Evolutionary conservation across 2,888 invertebrate species (phyloP).

Genomic region (Nudaria mundana): DNA sequence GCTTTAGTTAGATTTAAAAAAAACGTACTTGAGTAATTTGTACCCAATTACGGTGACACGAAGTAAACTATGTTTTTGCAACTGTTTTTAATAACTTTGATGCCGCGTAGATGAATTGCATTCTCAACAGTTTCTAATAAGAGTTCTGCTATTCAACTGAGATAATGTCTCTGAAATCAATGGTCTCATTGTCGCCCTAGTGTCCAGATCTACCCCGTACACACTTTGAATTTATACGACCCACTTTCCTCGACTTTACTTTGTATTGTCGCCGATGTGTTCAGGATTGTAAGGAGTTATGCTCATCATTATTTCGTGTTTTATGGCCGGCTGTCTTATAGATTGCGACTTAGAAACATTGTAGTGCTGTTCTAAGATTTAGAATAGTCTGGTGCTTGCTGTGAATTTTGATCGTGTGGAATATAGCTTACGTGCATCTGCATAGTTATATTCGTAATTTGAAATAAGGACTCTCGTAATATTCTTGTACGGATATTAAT

Average conservation of each 20-base stretch:
- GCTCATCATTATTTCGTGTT: conserved; percentile 32
- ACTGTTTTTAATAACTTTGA: too few species aligned
- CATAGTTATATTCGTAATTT: too few species aligned
- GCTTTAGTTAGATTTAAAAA: too few species aligned
- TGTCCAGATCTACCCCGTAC: conserved; percentile 31
- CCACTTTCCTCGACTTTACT: conserved; percentile 50
- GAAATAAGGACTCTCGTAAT: too few species aligned
- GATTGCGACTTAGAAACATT: conserved; percentile 29
- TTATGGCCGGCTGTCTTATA: conserved; percentile 25
- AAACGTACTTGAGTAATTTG: too few species aligned
- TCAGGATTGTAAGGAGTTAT: conserved; percentile 25
- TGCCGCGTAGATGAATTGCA: too few species aligned
- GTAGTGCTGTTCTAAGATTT: conserved; percentile 9
- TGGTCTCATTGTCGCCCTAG: conserved; percentile 18
- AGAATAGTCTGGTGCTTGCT: not conserved
- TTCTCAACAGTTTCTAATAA: too few species aligned
- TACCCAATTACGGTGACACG: too few species aligned
- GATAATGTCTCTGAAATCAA: conserved; percentile 1
- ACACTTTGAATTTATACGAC: conserved; percentile 64
- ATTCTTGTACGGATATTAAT: too few species aligned
- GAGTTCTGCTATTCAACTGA: too few species aligned
- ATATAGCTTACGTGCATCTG: not conserved
- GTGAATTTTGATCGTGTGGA: conserved; percentile 2
- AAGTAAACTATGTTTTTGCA: too few species aligned
- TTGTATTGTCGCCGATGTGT: conserved; percentile 36